Evolutionary conservation across 2,113 vertebrate species (phyloP).

Genomic region (Tachysurus fulvidraco): DNA sequence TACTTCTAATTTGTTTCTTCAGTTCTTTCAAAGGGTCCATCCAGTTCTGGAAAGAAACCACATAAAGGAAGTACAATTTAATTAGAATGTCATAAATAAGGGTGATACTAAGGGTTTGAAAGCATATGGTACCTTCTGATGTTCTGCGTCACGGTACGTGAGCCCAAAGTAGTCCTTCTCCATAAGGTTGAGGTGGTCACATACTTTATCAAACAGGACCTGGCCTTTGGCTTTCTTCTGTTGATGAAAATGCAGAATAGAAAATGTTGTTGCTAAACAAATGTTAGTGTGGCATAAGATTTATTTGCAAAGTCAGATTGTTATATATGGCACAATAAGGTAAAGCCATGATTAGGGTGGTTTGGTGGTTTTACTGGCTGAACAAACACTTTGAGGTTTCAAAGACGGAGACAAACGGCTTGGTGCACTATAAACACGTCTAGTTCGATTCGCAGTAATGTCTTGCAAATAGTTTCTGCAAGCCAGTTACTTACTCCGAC

Average conservation of each 20-base stretch:
- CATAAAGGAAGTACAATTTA: background rate
- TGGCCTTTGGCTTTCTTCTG: slow-evolving; percentile 93
- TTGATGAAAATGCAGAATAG: background rate
- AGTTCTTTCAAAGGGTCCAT: slow-evolving; percentile 93
- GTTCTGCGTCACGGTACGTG: slow-evolving; percentile 88
- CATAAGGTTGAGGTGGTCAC: slow-evolving; percentile 93
- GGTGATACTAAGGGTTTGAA: background rate
- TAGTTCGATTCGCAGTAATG: background rate
- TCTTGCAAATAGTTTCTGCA: background rate
- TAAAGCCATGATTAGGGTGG: background rate
- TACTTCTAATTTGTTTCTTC: slow-evolving; percentile 96
- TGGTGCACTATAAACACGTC: background rate
- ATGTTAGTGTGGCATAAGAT: background rate
- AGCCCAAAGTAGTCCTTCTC: slow-evolving; percentile 97
- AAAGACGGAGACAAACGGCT: background rate
- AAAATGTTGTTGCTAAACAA: background rate
- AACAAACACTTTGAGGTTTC: background rate
- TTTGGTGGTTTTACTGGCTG: background rate
- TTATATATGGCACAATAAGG: background rate
- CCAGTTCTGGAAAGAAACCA: slow-evolving; percentile 86
- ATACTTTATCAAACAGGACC: slow-evolving; percentile 90
- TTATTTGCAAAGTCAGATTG: background rate
- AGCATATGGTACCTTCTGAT: slow-evolving; percentile 84
- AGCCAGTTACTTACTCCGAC: background rate
- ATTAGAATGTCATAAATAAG: background rate